Evolutionary conservation across 2,888 invertebrate genomes (phyloP).

Genomic region (Drosophila anomalata): DNA sequence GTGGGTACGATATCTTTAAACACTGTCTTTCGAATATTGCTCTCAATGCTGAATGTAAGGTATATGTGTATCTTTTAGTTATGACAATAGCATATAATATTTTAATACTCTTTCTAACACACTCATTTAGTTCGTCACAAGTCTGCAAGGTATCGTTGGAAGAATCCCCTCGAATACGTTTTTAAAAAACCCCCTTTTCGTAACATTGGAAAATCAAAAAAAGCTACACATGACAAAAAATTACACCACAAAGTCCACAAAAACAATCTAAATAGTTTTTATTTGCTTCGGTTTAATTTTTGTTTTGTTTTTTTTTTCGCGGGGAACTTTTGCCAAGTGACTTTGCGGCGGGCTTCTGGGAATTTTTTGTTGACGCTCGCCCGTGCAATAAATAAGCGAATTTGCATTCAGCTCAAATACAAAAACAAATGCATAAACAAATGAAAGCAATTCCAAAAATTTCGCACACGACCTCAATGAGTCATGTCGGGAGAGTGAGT

Average conservation of each 20-base stretch:
- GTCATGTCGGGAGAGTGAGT: slow-evolving; percentile 46
- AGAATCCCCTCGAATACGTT: no score
- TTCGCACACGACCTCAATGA: slow-evolving; percentile 76
- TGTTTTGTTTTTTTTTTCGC: slow-evolving; percentile 12
- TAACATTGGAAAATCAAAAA: no score
- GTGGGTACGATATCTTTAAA: no score
- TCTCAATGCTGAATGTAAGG: no score
- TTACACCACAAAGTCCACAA: slow-evolving; percentile 1
- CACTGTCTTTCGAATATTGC: no score
- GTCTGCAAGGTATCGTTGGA: no score
- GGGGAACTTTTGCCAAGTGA: slow-evolving; percentile 51
- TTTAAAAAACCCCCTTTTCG: no score
- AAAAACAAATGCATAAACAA: slow-evolving; percentile 77
- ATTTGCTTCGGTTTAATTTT: slow-evolving; percentile 12
- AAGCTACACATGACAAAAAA: no score
- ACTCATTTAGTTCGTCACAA: no score
- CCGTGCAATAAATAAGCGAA: slow-evolving; percentile 70
- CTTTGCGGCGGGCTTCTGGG: slow-evolving; percentile 53
- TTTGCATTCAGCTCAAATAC: slow-evolving; percentile 70
- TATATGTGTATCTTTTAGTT: no score
- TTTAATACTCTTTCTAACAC: no score
- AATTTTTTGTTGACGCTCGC: slow-evolving; percentile 61
- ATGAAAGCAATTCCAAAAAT: slow-evolving; percentile 77
- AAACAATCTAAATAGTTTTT: slow-evolving; percentile 21
- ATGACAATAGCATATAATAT: no score